phyloP scores from a whole-genome alignment of 1,140 invertebrate genomes.

The Caenorhabditis elegans region WBcel235 BX284604.4:12593501-12594000 shows the following conservation, averaged over 20 bases:
- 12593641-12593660: conserved; percentile 54
- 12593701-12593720: conserved; percentile 60
- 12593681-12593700: conserved; percentile 43
- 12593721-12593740: conserved; percentile 51
- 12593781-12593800: conserved; percentile 52
- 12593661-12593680: conserved; percentile 24
- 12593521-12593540: conserved; percentile 69
- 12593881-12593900: too few relatives aligned
- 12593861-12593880: too few relatives aligned
- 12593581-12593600: conserved; percentile 68
- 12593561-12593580: conserved; percentile 71
- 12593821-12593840: too few relatives aligned
- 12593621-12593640: conserved; percentile 69
- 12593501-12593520: conserved; percentile 70
- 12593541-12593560: conserved; percentile 68
- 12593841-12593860: too few relatives aligned
- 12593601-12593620: conserved; percentile 67
- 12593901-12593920: neutral
- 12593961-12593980: conserved; percentile 26
- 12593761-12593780: conserved; percentile 49
- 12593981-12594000: conserved; percentile 19
- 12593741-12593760: conserved; percentile 51
- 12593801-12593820: conserved; percentile 47
- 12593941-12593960: neutral
- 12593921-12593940: conserved; percentile 4